Percentiles rank a stretch among this genome's conserved stretches.
These are phyloP conservation scores for Calyptommatus sinebrachiatus DNA, from an alignment of 2,113 vertebrate species.

Conservation along the genomic window DNA sequence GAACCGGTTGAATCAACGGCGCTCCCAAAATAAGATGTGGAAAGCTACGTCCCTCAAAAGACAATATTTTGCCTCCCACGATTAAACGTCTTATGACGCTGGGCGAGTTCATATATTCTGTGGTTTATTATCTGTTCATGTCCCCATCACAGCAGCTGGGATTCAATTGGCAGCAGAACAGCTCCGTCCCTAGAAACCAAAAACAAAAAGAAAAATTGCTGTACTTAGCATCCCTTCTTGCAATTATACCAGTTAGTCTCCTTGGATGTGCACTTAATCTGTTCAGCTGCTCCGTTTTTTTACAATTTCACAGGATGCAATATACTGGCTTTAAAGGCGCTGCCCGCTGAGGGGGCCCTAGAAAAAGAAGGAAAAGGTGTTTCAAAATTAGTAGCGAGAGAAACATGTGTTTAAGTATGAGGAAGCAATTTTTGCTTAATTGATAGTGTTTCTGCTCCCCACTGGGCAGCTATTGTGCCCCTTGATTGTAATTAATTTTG, in stretches of 20 bases:
- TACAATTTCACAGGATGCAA: not conserved
- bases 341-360: not conserved
- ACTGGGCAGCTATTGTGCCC: slow-evolving; percentile 9
- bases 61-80: too few relatives aligned
- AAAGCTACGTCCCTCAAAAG: too few relatives aligned
- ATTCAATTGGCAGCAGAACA: too few relatives aligned
- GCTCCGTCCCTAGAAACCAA: too few relatives aligned
- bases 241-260: not conserved
- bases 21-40: too few relatives aligned
- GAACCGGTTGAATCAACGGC: too few relatives aligned
- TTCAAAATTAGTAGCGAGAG: slow-evolving; percentile 14
- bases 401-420: not conserved
- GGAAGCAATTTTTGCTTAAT: slow-evolving; percentile 7
- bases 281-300: not conserved
- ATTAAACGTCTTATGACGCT: too few relatives aligned
- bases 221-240: not conserved
- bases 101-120: too few relatives aligned
- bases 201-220: not conserved
- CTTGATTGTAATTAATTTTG: slow-evolving; percentile 2
- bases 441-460: not conserved
- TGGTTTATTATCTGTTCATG: too few relatives aligned
- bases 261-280: slow-evolving; percentile 1
- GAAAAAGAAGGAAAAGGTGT: slow-evolving; percentile 7
- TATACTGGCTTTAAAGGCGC: not conserved
- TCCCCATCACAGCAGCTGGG: too few relatives aligned